phyloP scores from a whole-genome alignment of 1,140 invertebrate species.

The Trichonephila clavata region DNA sequence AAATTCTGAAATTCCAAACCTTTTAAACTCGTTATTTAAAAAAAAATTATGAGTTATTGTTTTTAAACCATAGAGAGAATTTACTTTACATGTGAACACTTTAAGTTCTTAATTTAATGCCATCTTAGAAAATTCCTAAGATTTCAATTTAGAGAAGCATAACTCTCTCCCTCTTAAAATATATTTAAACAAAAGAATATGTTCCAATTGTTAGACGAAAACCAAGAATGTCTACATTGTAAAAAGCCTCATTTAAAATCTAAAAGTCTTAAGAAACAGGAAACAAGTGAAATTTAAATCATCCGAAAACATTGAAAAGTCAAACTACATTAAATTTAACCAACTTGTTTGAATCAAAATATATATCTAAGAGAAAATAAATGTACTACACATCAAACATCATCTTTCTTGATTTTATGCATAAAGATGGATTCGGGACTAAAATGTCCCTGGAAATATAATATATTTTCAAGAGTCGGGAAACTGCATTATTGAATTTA shows the following conservation, averaged over 20 bases:
- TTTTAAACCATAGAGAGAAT: too few species aligned
- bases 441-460: background rate
- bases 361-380: background rate
- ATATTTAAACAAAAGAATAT: too few species aligned
- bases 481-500: conserved; percentile 28
- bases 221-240: background rate
- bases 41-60: too few species aligned
- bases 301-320: background rate
- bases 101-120: too few species aligned
- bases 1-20: too few species aligned
- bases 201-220: too few species aligned
- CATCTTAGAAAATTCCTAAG: too few species aligned
- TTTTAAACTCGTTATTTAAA: too few species aligned
- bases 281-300: background rate
- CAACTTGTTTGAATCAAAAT: background rate
- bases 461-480: background rate
- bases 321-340: background rate
- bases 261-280: background rate
- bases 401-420: background rate
- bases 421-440: background rate
- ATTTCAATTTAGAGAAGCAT: background rate
- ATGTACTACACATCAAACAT: background rate
- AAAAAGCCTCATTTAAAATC: background rate
- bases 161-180: background rate
- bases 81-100: too few species aligned